Evolutionary conservation across 2,888 invertebrate species (phyloP), one percentile per base, ranked within the genome.

Genomic region (Nemoura dubitans): DNA sequence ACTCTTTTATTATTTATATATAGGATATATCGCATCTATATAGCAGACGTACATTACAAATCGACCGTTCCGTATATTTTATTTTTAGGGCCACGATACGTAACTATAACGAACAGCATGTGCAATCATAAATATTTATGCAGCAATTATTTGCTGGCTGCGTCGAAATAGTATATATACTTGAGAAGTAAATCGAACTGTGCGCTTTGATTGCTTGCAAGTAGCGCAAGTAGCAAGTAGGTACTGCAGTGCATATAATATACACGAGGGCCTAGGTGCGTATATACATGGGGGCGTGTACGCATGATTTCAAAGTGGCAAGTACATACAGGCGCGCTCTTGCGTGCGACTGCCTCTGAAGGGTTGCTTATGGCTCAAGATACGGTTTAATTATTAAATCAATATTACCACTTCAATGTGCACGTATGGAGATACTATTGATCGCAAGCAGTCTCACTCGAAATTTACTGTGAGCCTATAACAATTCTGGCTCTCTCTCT

Each of bases 311-410:
- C 78, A 27, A 78, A 78, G 28, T 78, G 78, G 78, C 78, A 26
- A 76, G n/a, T n/a, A 27, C 78, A 78, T 16, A 21, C 25, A 78
- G 26, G 5, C 26, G 28, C 28, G 28, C 26, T 26, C 78, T 2
- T 78, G 78, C 78, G 78, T 78, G 28, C 78, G 26, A 78, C n/a
- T 78, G 78, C 25, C 21, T 78, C 27, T 28, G 7, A 28, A 78
- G 78, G 78, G 78, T 26, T 78, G 28, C 28, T 28, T 78, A 78
- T 28, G 28, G 81, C n/a, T 81, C 81, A 81, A 81, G 81, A 81
- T 29, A 30, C 28, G 81, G 30, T 81, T 81, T 81, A 81, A 81
- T 81, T 81, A 81, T 81, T 81, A 81, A 81, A 81, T 81, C 81
- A 81, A 81, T 81, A 81, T 28, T 81, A 78, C 28, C 26, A 78